Evolutionary conservation across 2,888 invertebrate genomes (phyloP).

Genomic region (Cephonodes hylas): DNA sequence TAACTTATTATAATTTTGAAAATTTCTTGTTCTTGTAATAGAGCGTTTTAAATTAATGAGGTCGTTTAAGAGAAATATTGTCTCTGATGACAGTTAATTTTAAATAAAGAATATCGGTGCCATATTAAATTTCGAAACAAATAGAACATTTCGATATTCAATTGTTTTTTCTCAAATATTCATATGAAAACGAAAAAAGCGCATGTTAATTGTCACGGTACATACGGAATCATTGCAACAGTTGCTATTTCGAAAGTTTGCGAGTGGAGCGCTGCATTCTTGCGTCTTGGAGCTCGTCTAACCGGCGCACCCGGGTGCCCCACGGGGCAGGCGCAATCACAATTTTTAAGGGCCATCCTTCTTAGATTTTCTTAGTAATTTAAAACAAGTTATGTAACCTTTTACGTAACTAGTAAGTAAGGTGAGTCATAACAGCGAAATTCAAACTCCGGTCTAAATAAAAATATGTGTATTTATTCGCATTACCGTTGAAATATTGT

Average conservation of each 20-base stretch:
- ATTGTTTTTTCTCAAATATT: neutral
- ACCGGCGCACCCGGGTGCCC: constrained; percentile 52
- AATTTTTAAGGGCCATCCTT: constrained; percentile 14
- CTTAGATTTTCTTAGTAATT: neutral
- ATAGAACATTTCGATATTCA: too few species aligned
- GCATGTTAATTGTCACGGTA: constrained; percentile 14
- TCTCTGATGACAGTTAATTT: neutral
- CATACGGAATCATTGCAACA: constrained; percentile 51
- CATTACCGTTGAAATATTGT: too few species aligned
- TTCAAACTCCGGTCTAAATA: neutral
- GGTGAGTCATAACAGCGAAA: neutral
- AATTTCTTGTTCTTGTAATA: neutral
- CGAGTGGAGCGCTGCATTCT: constrained; percentile 69
- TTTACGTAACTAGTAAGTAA: neutral
- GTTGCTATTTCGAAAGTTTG: constrained; percentile 68
- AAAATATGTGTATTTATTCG: neutral
- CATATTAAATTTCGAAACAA: too few species aligned
- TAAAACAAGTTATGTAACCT: neutral
- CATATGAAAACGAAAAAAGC: neutral
- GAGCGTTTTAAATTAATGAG: neutral
- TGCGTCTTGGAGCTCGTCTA: constrained; percentile 66
- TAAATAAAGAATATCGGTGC: neutral
- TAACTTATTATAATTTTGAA: neutral
- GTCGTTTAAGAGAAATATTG: neutral
- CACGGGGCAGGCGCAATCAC: constrained; percentile 5